Base-by-base conservation (phyloP, 2,113 vertebrate species). In the Hiodon tergisus region DNA sequence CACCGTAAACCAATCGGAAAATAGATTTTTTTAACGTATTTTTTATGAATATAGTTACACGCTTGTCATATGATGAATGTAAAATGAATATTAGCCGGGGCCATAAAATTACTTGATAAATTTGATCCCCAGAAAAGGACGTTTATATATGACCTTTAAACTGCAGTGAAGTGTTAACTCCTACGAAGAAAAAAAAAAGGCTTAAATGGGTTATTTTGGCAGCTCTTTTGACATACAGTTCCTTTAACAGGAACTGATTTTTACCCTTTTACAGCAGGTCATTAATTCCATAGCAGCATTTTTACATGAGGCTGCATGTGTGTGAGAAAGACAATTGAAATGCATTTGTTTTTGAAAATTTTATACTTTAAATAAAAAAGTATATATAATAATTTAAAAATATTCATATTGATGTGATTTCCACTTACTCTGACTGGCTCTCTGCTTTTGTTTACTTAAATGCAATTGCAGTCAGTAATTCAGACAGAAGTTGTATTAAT, bases 331-430 rank as follows among this genome's bases (percentile, higher is more conserved):
- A 59, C 8, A 47, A 10, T 48, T 51, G 31, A 6, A 8, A 13
- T 51, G n/a, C 4, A 66, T 47, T 2, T 46, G 4, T 65, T 14
- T 46, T 31, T 31, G 62, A 65, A 16, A 11, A 5, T 8, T 13
- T 66, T 46, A 47, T 17, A 63, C 31, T 31, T 31, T 1, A 31
- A 31, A 31, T 1, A 31, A 31, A 31, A 31, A 31, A 31, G 2
- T 53, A 16, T 14, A 74, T 74, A 60, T 50, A 72, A 72, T 72
- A 13, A 67, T 57, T 50, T 67, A 31, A 10, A 58, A 63, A 62
- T 74, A 14, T 50, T 58, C 14, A 58, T 63, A 67, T 16, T 74
- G 73, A 67, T 67, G 63, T 50, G 11, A 74, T 66, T 74, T 65
- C 31, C 46, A 17, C 54, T 59, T 14, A 60, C 66, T 46, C 5